Conservation (phyloP, 2,888 invertebrate species). For the Leptinotarsa haldemani region DNA sequence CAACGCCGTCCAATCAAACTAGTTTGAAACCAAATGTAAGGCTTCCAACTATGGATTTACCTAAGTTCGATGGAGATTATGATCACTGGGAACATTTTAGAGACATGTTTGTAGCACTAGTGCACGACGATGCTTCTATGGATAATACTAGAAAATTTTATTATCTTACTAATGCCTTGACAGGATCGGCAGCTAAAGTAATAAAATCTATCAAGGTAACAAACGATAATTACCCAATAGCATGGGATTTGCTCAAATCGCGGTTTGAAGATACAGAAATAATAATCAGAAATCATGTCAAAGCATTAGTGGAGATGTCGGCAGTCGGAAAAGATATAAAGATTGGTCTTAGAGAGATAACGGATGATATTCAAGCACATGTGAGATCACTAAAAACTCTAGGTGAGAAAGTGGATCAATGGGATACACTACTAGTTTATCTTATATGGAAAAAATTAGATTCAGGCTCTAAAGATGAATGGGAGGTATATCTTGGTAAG, state of each 20-base stretch:
- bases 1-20: neutral
- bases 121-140: neutral
- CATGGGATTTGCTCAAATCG: neutral
- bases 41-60: neutral
- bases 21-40: neutral
- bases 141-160: neutral
- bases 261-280: neutral
- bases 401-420: neutral
- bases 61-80: neutral
- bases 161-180: neutral
- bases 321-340: neutral
- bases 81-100: neutral
- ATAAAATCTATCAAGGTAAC: neutral
- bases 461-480: neutral
- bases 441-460: too few species aligned
- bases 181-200: neutral
- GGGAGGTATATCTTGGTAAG: neutral
- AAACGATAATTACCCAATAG: neutral
- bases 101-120: neutral
- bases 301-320: neutral
- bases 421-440: neutral
- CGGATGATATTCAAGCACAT: neutral
- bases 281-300: constrained; percentile 6
- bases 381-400: neutral
- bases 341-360: neutral